Percentiles rank a stretch among this genome's conserved stretches.
Conservation (phyloP, 1,140 invertebrate species). For the Drosophila setifemur region DNA sequence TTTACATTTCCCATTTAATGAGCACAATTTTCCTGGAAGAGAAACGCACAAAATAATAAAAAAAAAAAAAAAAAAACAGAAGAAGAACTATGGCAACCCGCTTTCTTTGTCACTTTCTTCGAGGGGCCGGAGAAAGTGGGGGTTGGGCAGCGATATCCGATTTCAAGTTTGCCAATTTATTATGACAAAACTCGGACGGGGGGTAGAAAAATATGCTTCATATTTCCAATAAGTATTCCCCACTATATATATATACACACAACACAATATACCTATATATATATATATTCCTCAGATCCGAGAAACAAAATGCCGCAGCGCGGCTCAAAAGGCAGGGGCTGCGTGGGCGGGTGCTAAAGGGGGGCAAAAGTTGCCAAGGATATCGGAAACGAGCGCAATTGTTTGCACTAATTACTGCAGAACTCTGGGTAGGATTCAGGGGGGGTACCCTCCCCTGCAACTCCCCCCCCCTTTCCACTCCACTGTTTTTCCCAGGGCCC, state of each 20-base stretch:
- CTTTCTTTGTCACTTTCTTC: slow-evolving; percentile 36
- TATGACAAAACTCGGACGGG: slow-evolving; percentile 14
- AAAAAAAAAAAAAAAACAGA: too few species aligned
- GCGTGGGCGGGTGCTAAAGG: background rate
- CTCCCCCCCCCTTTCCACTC: background rate
- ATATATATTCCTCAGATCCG: background rate
- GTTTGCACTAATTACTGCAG: slow-evolving; percentile 76
- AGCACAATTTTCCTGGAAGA: slow-evolving; percentile 38
- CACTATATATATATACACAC: background rate
- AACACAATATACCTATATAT: background rate
- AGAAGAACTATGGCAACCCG: slow-evolving; percentile 57
- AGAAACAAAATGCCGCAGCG: slow-evolving; percentile 62
- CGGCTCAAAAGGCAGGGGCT: background rate
- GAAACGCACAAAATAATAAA: too few species aligned
- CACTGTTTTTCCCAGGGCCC: background rate
- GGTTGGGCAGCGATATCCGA: slow-evolving; percentile 53
- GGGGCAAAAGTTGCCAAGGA: slow-evolving; percentile 45
- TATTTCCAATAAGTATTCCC: slow-evolving; percentile 33
- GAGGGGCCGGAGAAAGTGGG: slow-evolving; percentile 11
- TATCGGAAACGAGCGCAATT: slow-evolving; percentile 66
- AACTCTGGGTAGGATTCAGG: background rate
- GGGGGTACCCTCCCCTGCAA: background rate
- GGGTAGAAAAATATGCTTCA: slow-evolving; percentile 41
- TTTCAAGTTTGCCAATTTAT: slow-evolving; percentile 69
- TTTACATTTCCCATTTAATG: slow-evolving; percentile 57